Conservation (phyloP, 2,888 invertebrate genomes). For the Timema cristinae region DNA sequence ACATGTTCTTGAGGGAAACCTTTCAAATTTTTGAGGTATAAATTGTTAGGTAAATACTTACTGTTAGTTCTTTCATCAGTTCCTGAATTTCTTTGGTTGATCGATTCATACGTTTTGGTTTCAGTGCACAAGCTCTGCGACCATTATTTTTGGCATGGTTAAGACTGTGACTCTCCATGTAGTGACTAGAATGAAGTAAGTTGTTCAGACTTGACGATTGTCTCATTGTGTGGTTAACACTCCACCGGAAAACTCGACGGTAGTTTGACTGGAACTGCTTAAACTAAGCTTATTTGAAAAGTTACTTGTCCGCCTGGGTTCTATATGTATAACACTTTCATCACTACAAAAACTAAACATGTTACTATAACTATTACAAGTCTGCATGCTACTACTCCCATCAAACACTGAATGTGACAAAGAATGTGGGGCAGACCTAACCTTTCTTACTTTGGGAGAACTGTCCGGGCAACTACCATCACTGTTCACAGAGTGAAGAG, state of each 20-base stretch:
- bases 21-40: too few species aligned
- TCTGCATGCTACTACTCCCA: slow-evolving; percentile 10
- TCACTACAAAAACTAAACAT: slow-evolving; percentile 30
- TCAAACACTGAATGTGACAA: slow-evolving; percentile 9
- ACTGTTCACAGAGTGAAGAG: not conserved
- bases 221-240: too few species aligned
- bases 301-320: not conserved
- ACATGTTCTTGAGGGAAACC: too few species aligned
- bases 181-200: not conserved
- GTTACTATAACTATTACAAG: slow-evolving; percentile 22
- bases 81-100: slow-evolving; percentile 19
- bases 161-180: not conserved
- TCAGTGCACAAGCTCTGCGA: not conserved
- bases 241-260: too few species aligned
- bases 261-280: slow-evolving; percentile 4
- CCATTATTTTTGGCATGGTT: not conserved
- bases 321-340: slow-evolving; percentile 28
- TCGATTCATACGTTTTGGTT: not conserved
- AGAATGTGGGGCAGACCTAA: slow-evolving; percentile 20
- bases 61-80: slow-evolving; percentile 23
- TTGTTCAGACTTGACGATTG: not conserved
- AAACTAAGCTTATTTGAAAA: not conserved
- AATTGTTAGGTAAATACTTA: slow-evolving; percentile 17
- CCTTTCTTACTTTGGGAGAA: slow-evolving; percentile 6
- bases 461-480: not conserved